Base-by-base conservation (phyloP, 2,888 invertebrate genomes). In the Micropterix aruncella region DNA sequence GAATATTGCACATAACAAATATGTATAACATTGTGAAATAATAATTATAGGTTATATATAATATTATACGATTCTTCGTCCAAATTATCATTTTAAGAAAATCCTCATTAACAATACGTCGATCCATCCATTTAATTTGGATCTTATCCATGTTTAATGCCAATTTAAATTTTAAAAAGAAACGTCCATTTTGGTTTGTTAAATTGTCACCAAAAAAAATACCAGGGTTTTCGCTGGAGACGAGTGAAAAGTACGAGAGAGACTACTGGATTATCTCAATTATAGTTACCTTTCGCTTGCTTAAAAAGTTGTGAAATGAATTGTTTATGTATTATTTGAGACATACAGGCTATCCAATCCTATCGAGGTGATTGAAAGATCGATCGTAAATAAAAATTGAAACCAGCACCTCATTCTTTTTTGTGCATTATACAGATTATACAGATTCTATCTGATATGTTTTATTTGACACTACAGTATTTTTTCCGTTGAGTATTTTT, bases 171-270 rank as follows among this genome's bases (percentile, higher is more conserved):
- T 27, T 27, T 27, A 27, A 27, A 27, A n/a, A n/a, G n/a, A n/a
- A 27, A 27, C 27, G 27, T 27, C 27, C 27, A 27, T 27, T 27
- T 27, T 27, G 27, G 12, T 27, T 27, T 27, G 12, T 27, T 27
- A n/a, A n/a, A n/a, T n/a, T n/a, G n/a, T n/a, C n/a, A n/a, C n/a
- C n/a, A n/a, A n/a, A n/a, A n/a, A n/a, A n/a, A n/a, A n/a, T n/a
- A n/a, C n/a, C n/a, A n/a, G n/a, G n/a, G n/a, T n/a, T n/a, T n/a
- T n/a, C n/a, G n/a, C 41, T 17, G 37, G 9, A 12, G 14, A 36
- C 38, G 41, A 36, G 46, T 40, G 48, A 52, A 42, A 3, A 5
- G 14, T 5, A 5, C 4, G n/a, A 38, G 14, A 38, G 14, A 38
- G n/a, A 5, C 15, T 15, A 38, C 16, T 38, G 14, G 16, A 15